phyloP scores from a whole-genome alignment of 2,797 vertebrate species.

The Brachymystax lenok region DNA sequence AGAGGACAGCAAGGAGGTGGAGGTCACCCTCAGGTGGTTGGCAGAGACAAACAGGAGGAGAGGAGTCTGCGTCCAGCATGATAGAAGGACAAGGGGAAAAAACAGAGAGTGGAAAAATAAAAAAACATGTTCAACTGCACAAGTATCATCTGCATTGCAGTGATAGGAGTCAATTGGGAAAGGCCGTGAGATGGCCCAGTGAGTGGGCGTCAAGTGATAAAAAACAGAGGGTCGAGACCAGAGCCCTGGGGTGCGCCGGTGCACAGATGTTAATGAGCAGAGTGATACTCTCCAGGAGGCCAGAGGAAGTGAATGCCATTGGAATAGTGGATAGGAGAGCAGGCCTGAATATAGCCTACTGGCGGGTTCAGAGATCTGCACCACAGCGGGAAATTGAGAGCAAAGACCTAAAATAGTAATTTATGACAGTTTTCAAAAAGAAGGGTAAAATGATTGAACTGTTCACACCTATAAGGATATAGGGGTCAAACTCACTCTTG shows the following conservation, averaged over 20 bases:
- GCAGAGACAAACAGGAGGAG: background rate
- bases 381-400: background rate
- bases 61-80: conserved; percentile 50
- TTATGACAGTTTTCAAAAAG: background rate
- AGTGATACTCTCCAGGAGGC: conserved; percentile 44
- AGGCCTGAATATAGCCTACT: conserved; percentile 6
- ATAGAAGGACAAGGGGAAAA: conserved; percentile 42
- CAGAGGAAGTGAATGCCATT: conserved; percentile 33
- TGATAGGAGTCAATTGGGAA: conserved; percentile 52
- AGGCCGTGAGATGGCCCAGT: conserved; percentile 39
- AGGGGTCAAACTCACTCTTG: background rate
- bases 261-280: conserved; percentile 68
- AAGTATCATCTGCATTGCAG: conserved; percentile 25
- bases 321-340: conserved; percentile 16
- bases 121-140: conserved; percentile 38
- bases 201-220: conserved; percentile 41
- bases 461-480: background rate
- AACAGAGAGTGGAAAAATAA: conserved; percentile 12
- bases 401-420: background rate
- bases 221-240: conserved; percentile 34
- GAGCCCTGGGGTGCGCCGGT: conserved; percentile 40
- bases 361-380: background rate
- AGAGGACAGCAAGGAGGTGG: conserved; percentile 57
- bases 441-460: background rate
- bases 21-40: conserved; percentile 62